phyloP scores from a whole-genome alignment of 1,140 invertebrate species.

The Ruditapes philippinarum region DNA sequence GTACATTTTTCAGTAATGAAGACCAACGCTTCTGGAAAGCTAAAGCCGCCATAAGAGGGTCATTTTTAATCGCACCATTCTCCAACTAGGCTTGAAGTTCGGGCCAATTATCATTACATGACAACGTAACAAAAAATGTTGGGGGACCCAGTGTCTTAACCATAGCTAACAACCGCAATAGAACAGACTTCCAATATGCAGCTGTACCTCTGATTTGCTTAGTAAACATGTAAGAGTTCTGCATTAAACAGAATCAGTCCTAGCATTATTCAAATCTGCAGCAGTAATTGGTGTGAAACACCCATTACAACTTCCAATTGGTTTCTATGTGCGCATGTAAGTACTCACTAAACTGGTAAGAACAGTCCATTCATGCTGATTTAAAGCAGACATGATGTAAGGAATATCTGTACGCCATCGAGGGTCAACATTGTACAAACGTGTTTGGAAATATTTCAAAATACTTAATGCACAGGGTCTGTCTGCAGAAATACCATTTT shows the following conservation, averaged over 20 bases:
- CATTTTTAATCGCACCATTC: neutral
- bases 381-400: neutral
- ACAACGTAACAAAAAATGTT: constrained; percentile 9
- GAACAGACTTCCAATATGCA: neutral
- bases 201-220: neutral
- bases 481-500: neutral
- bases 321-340: neutral
- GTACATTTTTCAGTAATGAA: constrained; percentile 63
- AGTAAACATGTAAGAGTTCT: neutral
- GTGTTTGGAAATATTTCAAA: neutral
- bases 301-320: neutral
- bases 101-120: neutral
- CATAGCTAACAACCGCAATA: neutral
- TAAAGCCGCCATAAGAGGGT: constrained; percentile 35
- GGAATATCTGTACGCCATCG: neutral
- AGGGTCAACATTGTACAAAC: neutral
- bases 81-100: neutral
- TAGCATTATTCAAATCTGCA: neutral
- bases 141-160: neutral
- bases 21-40: constrained; percentile 56
- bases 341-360: neutral
- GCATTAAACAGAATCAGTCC: too few relatives aligned
- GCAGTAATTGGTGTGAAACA: neutral
- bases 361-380: neutral
- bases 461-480: neutral